phyloP scores from a whole-genome alignment of 2,797 vertebrate genomes.

The Sphenodon punctatus region DNA sequence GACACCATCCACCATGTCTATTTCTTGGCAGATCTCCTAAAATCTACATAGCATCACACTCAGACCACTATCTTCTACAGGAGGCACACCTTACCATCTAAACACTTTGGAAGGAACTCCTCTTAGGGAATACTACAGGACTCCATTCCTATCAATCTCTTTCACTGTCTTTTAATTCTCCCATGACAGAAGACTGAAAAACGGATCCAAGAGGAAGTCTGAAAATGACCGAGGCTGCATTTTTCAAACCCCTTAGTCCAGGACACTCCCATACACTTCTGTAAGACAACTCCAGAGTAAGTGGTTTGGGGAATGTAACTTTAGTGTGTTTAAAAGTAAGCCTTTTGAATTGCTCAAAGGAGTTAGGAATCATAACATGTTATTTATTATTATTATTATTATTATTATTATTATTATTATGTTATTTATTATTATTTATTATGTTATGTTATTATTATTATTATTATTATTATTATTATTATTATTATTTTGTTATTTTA shows the following conservation, averaged over 20 bases:
- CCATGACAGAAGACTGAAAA: not conserved
- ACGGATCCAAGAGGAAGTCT: fast-evolving
- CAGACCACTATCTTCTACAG: not conserved
- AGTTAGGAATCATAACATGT: no score
- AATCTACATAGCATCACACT: not conserved
- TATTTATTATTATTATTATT: no score
- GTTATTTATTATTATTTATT: no score
- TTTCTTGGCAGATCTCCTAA: not conserved
- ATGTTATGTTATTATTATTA: no score
- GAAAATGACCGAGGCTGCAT: not conserved
- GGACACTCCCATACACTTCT: no score
- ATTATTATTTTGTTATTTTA: no score
- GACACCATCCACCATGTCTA: not conserved
- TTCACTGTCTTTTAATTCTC: not conserved
- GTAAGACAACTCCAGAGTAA: no score
- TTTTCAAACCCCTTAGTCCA: no score
- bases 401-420: no score
- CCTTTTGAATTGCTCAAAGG: not conserved
- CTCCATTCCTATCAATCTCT: not conserved
- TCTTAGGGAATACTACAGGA: not conserved
- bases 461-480: no score
- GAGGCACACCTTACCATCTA: not conserved
- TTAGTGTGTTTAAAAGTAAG: no score
- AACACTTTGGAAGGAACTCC: not conserved
- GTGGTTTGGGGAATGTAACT: no score